phyloP scores from a whole-genome alignment of 2,113 vertebrate genomes.

The Opisthocomus hoazin region DNA sequence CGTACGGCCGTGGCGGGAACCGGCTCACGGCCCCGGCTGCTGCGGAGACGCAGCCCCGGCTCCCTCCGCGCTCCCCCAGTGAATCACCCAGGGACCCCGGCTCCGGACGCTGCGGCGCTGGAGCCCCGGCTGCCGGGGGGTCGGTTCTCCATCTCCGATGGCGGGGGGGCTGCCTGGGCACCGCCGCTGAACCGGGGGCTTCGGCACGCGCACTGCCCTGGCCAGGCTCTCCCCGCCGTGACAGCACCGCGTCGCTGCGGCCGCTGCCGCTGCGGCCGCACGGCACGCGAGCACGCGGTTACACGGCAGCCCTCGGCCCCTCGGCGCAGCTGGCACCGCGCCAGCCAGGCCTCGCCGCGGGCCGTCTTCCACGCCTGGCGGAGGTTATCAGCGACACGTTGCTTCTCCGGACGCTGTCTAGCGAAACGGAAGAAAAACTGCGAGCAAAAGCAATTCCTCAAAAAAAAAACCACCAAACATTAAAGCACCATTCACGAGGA shows the following conservation, averaged over 20 bases:
- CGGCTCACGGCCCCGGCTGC: not conserved
- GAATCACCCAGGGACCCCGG: not conserved
- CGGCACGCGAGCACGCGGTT: rapidly evolving
- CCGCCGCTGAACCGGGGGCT: not conserved
- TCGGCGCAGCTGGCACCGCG: not conserved
- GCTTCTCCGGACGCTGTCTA: not conserved
- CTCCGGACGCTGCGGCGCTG: not conserved
- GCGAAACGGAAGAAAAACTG: not conserved
- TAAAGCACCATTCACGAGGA: not conserved
- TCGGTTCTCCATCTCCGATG: not conserved
- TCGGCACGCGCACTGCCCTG: rapidly evolving
- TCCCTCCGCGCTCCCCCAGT: not conserved
- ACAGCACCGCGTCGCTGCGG: rapidly evolving
- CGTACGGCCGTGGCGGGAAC: rapidly evolving
- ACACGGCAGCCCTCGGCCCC: not conserved
- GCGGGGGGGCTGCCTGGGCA: not conserved
- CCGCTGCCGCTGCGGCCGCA: rapidly evolving
- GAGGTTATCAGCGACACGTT: not conserved
- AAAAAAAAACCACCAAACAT: not conserved
- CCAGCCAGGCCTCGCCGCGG: not conserved
- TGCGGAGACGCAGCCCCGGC: not conserved
- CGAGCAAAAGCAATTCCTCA: not conserved
- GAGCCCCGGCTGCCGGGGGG: not conserved
- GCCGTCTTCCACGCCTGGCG: not conserved
- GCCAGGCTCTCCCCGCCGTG: rapidly evolving